Evolutionary conservation across 2,113 vertebrate species (phyloP), one percentile per base, ranked within the genome.

Genomic region (Gambusia holbrooki): DNA sequence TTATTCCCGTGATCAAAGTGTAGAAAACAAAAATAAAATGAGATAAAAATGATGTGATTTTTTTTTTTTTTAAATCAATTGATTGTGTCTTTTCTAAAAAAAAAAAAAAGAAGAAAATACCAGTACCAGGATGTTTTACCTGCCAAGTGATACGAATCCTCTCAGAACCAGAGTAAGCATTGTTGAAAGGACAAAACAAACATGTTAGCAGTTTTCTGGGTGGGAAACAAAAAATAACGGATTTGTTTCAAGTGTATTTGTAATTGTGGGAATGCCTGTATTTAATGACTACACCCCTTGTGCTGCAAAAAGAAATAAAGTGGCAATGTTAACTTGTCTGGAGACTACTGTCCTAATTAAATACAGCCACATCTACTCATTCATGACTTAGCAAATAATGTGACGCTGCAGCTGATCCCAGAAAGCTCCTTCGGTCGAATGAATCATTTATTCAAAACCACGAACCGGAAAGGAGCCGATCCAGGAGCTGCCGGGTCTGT

Each of bases 201-300:
- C 30, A 64, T 74, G 17, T 61, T 84, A 32, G 73, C 68, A 27
- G 86, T 87, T 66, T 28, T 62, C 61, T 12, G 2, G 64, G 40
- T 13, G 40, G 40, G 14, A 84, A 87, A 64, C n/a, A 68, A 33
- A 87, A 71, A 65, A 62, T 74, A 61, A 82, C 63, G 76, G 76
- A 27, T 74, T 77, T 84, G 69, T 73, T 85, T 15, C 63, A 79
- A 74, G 51, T 85, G 71, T 63, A 74, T 78, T 58, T 88, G 70
- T 87, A 74, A 82, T 75, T 84, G 80, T 90, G 81, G 90, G 79
- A 30, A 79, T 73, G 66, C 68, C 29, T 83, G 82, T 81, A 77
- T 85, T 86, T 65, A 81, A 70, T 87, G 81, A 89, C 88, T 27
- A 79, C 2, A 69, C 28, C 72, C 45, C 64, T 15, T 82, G 8